Conservation (phyloP, 2,888 invertebrate genomes). For the Oasisia sp. region DNA sequence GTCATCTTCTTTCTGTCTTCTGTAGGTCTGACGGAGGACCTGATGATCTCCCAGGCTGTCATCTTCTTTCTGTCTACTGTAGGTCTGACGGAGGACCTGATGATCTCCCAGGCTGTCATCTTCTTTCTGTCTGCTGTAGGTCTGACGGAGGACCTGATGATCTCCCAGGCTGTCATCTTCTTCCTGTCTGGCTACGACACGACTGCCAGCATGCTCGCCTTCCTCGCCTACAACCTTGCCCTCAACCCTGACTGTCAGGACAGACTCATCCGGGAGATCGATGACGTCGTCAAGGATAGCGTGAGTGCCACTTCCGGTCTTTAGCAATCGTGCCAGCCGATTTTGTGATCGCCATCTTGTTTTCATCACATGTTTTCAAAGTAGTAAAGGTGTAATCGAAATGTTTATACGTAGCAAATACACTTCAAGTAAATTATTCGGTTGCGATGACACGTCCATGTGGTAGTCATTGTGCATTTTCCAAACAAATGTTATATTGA, state of each 20-base stretch:
- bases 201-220: slow-evolving; percentile 31
- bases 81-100: slow-evolving; percentile 35
- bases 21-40: slow-evolving; percentile 34
- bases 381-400: background rate
- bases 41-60: slow-evolving; percentile 36
- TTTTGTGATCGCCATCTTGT: background rate
- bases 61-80: slow-evolving; percentile 36
- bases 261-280: slow-evolving; percentile 32
- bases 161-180: slow-evolving; percentile 36
- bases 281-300: slow-evolving; percentile 24
- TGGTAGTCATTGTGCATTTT: background rate
- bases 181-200: slow-evolving; percentile 38
- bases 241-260: slow-evolving; percentile 33
- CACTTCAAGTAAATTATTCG: no score
- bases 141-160: slow-evolving; percentile 35
- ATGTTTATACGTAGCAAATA: no score
- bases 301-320: background rate
- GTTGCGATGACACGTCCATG: no score
- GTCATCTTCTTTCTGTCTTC: slow-evolving; percentile 35
- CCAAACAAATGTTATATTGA: background rate
- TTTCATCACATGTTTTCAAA: background rate
- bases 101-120: slow-evolving; percentile 35
- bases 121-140: slow-evolving; percentile 35
- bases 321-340: background rate
- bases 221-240: slow-evolving; percentile 34